phyloP scores from a whole-genome alignment of 2,113 vertebrate species.

The Scalopus aquaticus region DNA sequence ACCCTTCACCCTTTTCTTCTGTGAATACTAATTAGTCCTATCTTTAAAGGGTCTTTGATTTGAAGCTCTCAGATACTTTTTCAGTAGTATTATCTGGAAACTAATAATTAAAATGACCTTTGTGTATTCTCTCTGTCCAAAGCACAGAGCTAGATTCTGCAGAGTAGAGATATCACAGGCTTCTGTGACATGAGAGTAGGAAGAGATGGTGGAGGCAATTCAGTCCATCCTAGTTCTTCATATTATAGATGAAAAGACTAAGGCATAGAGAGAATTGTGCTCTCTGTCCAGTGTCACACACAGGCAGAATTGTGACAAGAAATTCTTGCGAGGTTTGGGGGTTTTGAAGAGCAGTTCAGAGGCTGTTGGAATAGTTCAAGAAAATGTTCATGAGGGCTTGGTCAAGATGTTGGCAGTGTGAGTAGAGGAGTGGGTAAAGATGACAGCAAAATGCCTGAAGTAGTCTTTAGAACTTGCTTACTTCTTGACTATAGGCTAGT shows the following conservation, averaged over 20 bases:
- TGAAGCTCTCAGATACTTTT: slow-evolving; percentile 12
- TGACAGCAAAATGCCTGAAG: background rate
- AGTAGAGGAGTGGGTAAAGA: background rate
- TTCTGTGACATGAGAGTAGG: background rate
- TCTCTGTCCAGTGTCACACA: background rate
- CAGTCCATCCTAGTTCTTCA: background rate
- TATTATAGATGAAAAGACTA: background rate
- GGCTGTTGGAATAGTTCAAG: background rate
- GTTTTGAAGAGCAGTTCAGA: background rate
- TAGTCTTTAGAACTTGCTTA: background rate
- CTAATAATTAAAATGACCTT: background rate
- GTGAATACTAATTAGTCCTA: no score
- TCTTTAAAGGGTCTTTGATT: background rate
- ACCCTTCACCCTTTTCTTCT: no score
- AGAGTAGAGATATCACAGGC: background rate
- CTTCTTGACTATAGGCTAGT: background rate
- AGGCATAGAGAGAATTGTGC: background rate
- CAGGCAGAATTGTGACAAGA: background rate
- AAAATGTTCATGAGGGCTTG: background rate
- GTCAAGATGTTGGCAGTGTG: background rate
- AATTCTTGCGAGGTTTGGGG: background rate
- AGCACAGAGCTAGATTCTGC: background rate
- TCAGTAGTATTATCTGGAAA: background rate
- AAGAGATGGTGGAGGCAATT: background rate
- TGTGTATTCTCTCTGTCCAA: background rate